A percentile compares a stretch with the other conserved stretches of the same genome.
Conservation (phyloP, 2,113 vertebrate species). For the Solea solea region DNA sequence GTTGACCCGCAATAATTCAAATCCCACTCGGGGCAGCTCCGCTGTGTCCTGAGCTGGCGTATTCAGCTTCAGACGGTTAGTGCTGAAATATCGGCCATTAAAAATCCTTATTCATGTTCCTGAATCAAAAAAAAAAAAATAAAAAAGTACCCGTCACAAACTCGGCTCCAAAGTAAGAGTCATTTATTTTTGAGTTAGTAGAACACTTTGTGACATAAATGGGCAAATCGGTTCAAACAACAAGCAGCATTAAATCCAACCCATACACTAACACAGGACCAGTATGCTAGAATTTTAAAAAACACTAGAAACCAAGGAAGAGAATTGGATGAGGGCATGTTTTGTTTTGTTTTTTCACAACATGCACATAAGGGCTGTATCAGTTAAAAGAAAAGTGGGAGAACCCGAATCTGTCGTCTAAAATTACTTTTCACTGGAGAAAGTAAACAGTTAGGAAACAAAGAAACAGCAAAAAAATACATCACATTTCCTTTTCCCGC, state of each 20-base stretch:
- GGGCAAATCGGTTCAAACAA: conserved; percentile 42
- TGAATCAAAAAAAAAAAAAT: neutral
- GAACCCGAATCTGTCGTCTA: neutral
- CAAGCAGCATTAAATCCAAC: conserved; percentile 40
- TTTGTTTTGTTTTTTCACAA: conserved; percentile 21
- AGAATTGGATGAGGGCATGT: conserved; percentile 14
- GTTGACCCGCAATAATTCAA: neutral
- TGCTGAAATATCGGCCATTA: neutral
- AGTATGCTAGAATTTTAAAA: conserved; percentile 28
- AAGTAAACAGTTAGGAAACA: conserved; percentile 17
- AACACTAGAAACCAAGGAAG: conserved; percentile 6
- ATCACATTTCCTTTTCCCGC: conserved; percentile 21
- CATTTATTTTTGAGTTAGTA: conserved; percentile 54
- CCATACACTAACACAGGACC: conserved; percentile 33
- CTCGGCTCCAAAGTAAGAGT: conserved; percentile 41
- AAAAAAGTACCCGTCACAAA: conserved; percentile 15
- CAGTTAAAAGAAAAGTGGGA: conserved; percentile 15
- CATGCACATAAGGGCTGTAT: neutral
- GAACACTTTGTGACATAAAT: conserved; percentile 41
- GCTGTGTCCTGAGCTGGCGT: neutral
- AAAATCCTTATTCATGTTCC: neutral
- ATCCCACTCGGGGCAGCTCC: neutral
- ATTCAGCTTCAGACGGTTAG: neutral
- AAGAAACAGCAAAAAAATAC: conserved; percentile 12
- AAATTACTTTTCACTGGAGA: conserved; percentile 3